These are phyloP conservation scores for Sarcophaga subvicina DNA, from an alignment of 2,888 invertebrate species.

Conservation along the genomic window DNA sequence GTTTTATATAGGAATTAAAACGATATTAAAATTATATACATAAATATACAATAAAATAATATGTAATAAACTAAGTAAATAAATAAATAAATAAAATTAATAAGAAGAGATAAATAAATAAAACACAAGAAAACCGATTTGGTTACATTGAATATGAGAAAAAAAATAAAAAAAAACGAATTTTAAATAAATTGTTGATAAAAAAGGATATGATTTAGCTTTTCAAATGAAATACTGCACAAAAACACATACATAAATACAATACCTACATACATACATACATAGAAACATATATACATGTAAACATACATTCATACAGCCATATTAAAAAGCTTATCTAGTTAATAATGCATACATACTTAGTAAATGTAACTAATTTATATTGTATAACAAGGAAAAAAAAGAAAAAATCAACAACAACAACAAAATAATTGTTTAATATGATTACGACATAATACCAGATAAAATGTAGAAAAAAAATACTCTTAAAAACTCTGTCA, in stretches of 20 bases:
- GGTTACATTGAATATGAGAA: not conserved
- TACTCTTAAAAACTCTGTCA: constrained; percentile 56
- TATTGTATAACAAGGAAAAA: constrained; percentile 31
- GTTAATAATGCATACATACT: constrained; percentile 44
- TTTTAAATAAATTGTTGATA: constrained; percentile 20
- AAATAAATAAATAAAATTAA: constrained; percentile 13
- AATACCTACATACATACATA: constrained; percentile 26
- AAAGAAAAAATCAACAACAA: constrained; percentile 7
- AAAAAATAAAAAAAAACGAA: not conserved
- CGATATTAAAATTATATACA: constrained; percentile 14
- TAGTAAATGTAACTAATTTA: constrained; percentile 56
- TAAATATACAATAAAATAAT: constrained; percentile 27
- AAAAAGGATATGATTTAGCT: constrained; percentile 47
- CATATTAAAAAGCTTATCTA: constrained; percentile 66
- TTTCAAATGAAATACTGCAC: constrained; percentile 24
- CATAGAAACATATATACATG: constrained; percentile 59
- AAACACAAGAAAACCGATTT: constrained; percentile 24
- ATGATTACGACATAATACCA: constrained; percentile 45
- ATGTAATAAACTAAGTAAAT: not conserved
- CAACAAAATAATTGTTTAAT: constrained; percentile 68
- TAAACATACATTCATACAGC: constrained; percentile 22
- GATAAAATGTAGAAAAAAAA: constrained; percentile 5
- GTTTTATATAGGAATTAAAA: constrained; percentile 25
- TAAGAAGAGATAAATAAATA: constrained; percentile 28
- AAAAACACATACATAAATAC: constrained; percentile 50